phyloP scores from a whole-genome alignment of 2,888 invertebrate genomes.

The Onchidella celtica region DNA sequence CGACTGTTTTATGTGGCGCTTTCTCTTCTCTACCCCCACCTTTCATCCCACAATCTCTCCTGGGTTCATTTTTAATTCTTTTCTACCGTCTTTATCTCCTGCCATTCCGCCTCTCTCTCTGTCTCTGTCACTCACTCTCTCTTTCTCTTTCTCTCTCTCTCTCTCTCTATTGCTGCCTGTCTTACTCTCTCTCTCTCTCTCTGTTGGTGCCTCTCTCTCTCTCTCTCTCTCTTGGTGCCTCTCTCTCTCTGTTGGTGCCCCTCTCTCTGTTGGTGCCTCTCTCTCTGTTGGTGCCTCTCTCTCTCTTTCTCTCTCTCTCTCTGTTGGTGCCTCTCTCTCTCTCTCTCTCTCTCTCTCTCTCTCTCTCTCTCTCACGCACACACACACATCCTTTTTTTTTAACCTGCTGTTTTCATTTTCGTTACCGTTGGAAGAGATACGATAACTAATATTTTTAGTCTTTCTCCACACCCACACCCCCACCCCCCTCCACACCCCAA shows the following conservation, averaged over 20 bases:
- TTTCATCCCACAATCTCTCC: too few species aligned
- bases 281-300: conserved; percentile 5
- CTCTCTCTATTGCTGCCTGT: conserved; percentile 5
- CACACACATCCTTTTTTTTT: too few species aligned
- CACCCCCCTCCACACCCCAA: too few species aligned
- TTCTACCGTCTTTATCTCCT: too few species aligned
- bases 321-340: neutral
- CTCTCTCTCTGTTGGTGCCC: neutral
- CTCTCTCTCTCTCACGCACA: too few species aligned
- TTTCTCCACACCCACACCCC: too few species aligned
- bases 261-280: neutral
- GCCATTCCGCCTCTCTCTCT: neutral
- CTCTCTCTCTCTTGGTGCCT: conserved; percentile 4
- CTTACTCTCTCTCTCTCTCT: neutral
- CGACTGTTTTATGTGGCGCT: too few species aligned
- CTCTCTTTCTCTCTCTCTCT: conserved; percentile 1
- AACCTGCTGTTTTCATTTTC: neutral
- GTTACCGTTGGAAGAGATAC: neutral
- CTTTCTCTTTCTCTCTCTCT: conserved; percentile 13
- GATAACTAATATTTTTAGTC: too few species aligned
- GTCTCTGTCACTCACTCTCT: conserved; percentile 13
- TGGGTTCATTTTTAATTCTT: too few species aligned
- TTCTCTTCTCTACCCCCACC: too few species aligned
- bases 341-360: neutral
- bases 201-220: neutral